Base-by-base conservation (phyloP, 2,888 invertebrate species). In the Limulus polyphemus region DNA sequence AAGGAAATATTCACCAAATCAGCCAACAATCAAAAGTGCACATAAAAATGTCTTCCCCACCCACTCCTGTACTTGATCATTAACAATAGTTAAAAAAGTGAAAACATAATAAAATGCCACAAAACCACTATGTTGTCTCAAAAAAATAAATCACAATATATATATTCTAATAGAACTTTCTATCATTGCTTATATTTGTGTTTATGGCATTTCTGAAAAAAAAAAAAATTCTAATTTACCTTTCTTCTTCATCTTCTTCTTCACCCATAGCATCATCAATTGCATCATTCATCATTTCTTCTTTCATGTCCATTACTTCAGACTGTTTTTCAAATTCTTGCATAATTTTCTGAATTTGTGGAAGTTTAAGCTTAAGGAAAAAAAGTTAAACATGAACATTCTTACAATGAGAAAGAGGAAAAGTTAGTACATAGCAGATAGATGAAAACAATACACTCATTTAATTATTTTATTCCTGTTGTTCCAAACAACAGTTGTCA, bases 221-320 rank as follows among this genome's bases (percentile, higher is more conserved):
- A 16, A 32, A 17, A 54, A 17, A 17, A 62, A 67, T 32, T 32
- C 7, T 32, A 32, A 5, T 5, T 70, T 76, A 88, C 90, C 87
- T 93, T 79, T 99, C 98, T 74, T 97, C 95, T 75, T 97, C 95
- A 75, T 99, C 99, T 56, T 86, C 95, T 74, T 95, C 98, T 68
- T 90, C 98, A 72, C 92, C 98, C 88, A 99, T 94, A 1, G 98
- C 99, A 79, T 99, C 99, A 77, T 99, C 99, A 74, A 99, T 98
- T 57, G 94, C 97, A 78, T 99, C 99, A 75, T 92, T 95, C 87
- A 99, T 99, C 84, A 99, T 93, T 79, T 99, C 99, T 77, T 99
- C 98, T 76, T 99, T 99, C 98, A 99, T 99, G 75, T 99, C 98
- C 99, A 99, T 99, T 61, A 99, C 95, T 79, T 99, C 98, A 0